Evolutionary conservation across 2,113 vertebrate species (phyloP).

Genomic region (Gnathonemus longibarbis): DNA sequence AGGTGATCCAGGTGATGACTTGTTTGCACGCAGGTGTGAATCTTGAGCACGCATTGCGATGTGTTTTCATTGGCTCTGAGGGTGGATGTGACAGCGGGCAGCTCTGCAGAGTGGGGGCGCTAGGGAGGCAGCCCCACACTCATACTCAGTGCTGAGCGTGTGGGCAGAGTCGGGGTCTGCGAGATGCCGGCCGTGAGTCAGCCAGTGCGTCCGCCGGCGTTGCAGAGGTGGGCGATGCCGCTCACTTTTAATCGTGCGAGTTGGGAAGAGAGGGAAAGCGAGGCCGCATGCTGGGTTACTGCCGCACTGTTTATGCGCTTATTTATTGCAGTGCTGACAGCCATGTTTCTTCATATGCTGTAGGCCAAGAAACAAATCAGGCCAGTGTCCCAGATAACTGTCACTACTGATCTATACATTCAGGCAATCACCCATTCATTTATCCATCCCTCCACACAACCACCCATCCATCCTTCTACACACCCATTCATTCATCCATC

Average conservation of each 20-base stretch:
- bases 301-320: neutral
- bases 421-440: neutral
- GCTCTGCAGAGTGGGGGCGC: neutral
- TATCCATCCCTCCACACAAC: neutral
- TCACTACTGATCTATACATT: neutral
- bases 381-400: neutral
- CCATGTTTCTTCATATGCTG: neutral
- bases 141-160: neutral
- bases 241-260: neutral
- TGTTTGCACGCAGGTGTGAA: neutral
- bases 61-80: neutral
- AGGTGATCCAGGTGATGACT: neutral
- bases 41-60: neutral
- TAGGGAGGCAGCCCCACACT: neutral
- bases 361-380: neutral
- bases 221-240: neutral
- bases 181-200: conserved; percentile 19
- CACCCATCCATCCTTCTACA: neutral
- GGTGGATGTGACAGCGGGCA: neutral
- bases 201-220: neutral
- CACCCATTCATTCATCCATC: neutral
- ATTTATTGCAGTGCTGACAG: neutral
- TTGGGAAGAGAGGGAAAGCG: neutral
- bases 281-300: neutral
- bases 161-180: conserved; percentile 16